Base-by-base conservation (phyloP, 2,113 vertebrate genomes). In the Catharus minimus region DNA sequence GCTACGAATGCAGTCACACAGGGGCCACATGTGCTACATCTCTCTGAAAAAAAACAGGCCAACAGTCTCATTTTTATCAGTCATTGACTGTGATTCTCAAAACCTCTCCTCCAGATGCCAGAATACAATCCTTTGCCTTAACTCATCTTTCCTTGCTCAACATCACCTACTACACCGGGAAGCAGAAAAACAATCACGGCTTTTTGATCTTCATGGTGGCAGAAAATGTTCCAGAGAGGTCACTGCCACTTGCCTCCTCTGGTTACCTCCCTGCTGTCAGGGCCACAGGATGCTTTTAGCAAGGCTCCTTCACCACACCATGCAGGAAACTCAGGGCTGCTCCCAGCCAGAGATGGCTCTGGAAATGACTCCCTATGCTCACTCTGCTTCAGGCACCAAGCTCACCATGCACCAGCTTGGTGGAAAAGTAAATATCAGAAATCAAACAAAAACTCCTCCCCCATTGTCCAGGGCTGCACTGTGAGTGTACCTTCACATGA, bases 361-460 rank as follows among this genome's bases (percentile, higher is more conserved):
- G 28, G 32, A 55, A 75, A 55, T 0, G 0, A 55, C 11, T 1
- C 0, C 57, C 64, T 26, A 9, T 14, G 3, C 28, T 68, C 58
- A 12, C 28, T 20, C n/a, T 55, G 36, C 44, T 77, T 64, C 36
- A 73, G 49, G 32, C 41, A 73, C 20, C 9, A 11, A 78, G 43
- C 22, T 75, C 24, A 26, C 43, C 30, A 3, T 1, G 5, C 56
- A 58, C 28, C 39, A 50, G 8, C n/a, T 18, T 44, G 13, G 32
- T 74, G 32, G 27, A 66, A 65, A 84, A 69, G 60, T 2, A 73
- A 47, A 6, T 39, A 57, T 8, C 18, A 47, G 52, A 69, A 87
- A 61, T 30, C 36, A 75, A 67, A 82, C 28, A 41, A 22, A 71
- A 64, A 2, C 36, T 82, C 19, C 30, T 82, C 28, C 46, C 33